phyloP scores from a whole-genome alignment of 1,140 invertebrate species.

The Euwallacea fornicatus region DNA sequence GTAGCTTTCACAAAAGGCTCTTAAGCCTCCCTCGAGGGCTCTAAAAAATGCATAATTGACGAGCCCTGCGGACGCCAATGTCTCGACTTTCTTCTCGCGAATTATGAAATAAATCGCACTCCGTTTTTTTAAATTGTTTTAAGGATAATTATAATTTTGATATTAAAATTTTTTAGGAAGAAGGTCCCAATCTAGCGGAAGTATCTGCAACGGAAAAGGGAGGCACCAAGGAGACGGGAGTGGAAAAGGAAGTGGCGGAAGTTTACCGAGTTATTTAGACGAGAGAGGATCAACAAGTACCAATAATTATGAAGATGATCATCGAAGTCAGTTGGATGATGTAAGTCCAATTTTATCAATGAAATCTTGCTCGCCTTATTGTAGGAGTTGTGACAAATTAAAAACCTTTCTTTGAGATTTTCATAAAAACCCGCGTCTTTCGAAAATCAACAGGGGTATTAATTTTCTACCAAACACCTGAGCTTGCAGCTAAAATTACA shows the following conservation, averaged over 20 bases:
- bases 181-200: slow-evolving; percentile 69
- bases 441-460: too few relatives aligned
- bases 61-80: too few relatives aligned
- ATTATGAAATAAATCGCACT: neutral
- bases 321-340: slow-evolving; percentile 60
- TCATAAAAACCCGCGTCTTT: too few relatives aligned
- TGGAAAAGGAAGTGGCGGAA: slow-evolving; percentile 57
- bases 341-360: slow-evolving; percentile 46
- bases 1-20: too few relatives aligned
- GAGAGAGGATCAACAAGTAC: slow-evolving; percentile 61
- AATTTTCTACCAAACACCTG: too few relatives aligned
- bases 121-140: neutral
- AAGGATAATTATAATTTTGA: too few relatives aligned
- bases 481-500: too few relatives aligned
- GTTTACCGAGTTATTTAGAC: slow-evolving; percentile 73
- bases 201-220: slow-evolving; percentile 55
- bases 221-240: slow-evolving; percentile 60
- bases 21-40: too few relatives aligned
- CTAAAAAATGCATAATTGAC: too few relatives aligned
- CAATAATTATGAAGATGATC: slow-evolving; percentile 64
- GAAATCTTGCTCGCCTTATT: neutral
- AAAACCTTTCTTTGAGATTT: too few relatives aligned
- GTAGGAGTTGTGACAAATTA: neutral
- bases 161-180: slow-evolving; percentile 55
- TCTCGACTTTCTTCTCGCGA: neutral